Evolutionary conservation across 2,888 invertebrate species (phyloP).

Genomic region (Ormia ochracea): DNA sequence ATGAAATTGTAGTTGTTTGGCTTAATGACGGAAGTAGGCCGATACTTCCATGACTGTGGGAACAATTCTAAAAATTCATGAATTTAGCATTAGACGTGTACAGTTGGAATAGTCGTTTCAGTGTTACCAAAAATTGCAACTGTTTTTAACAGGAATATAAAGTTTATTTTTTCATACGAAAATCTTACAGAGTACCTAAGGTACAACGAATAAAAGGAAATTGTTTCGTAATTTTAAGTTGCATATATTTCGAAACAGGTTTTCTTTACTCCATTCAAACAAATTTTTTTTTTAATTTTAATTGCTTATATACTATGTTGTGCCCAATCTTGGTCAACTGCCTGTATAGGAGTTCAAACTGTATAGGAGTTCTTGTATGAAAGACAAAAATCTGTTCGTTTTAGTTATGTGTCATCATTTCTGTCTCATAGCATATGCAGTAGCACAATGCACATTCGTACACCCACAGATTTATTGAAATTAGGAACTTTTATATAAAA

Average conservation of each 20-base stretch:
- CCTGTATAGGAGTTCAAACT: no score
- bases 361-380: no score
- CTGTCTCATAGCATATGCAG: no score
- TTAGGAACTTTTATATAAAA: slow-evolving; percentile 42
- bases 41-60: slow-evolving; percentile 52
- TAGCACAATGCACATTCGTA: not conserved
- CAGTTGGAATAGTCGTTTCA: not conserved
- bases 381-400: no score
- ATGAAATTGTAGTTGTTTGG: slow-evolving; percentile 31
- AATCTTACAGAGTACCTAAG: not conserved
- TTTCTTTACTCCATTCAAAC: no score
- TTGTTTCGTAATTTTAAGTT: not conserved
- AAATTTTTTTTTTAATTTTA: no score
- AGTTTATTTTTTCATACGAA: not conserved
- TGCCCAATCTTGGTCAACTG: no score
- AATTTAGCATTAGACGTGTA: slow-evolving; percentile 18
- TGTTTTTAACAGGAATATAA: slow-evolving; percentile 33
- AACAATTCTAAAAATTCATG: slow-evolving; percentile 33
- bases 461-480: slow-evolving; percentile 12
- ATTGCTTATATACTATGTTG: no score
- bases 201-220: not conserved
- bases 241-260: no score
- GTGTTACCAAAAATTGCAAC: slow-evolving; percentile 21
- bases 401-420: no score
- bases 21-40: slow-evolving; percentile 51